Base-by-base conservation (phyloP, 1,140 invertebrate species). In the Pseudomyrmex cubaensis region DNA sequence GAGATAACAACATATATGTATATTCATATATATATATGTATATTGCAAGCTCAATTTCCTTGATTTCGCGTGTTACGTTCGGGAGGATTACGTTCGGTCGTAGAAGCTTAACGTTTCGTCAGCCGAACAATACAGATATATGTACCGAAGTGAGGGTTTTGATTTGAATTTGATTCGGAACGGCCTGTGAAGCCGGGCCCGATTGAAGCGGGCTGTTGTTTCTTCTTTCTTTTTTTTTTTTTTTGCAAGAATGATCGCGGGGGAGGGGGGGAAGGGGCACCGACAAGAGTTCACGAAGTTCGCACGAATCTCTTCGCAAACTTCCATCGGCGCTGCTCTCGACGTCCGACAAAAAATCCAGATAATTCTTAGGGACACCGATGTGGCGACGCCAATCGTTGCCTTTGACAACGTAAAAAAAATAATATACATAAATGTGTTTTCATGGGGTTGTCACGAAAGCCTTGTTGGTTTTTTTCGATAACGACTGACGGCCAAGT, bases 321-420 rank as follows among this genome's bases (percentile, higher is more conserved):
- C 76, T 80, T 35, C 22, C 35, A 48, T 61, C 54, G 54, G n/a
- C 54, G 66, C 76, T 61, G 48, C 13, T 44, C 13, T 44, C 25
- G 67, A 87, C 59, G 62, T 64, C 50, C 76, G 69, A 88, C 73
- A 35, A 35, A 88, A 88, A 88, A 88, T 88, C 86, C 87, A 88
- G 87, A 88, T 88, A 88, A 88, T 88, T 88, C 87, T 88, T 84
- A 48, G 50, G 77, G 84, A 85, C 86, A 80, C 83, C 83, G 86
- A 35, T 1, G 87, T 88, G 87, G 87, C 87, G 87, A 88, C 86
- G 86, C 87, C 83, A 61, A 67, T 63, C 20, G 61, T 77, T 35
- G 35, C 62, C 66, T 73, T 54, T 56, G 35, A 44, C 69, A 85
- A 85, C 15, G n/a, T 66, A 72, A 72, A 20, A 20, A 20, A 20